These are phyloP conservation scores for Taenioides sp. DNA, from an alignment of 2,797 vertebrate species.

Conservation along the genomic window DNA sequence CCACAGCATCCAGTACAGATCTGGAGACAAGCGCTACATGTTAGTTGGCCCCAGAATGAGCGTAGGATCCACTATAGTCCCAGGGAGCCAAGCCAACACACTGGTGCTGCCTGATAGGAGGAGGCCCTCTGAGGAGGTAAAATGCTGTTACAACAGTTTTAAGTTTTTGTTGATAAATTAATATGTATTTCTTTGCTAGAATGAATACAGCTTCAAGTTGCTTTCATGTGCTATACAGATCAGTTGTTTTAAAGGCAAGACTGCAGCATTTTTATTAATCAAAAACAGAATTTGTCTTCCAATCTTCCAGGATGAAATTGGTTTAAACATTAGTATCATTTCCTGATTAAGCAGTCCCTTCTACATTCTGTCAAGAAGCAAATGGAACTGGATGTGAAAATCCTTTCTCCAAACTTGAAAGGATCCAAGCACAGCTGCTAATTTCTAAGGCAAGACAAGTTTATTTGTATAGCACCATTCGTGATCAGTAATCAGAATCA, in stretches of 20 bases:
- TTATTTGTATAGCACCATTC: too few relatives aligned
- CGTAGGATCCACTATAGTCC: constrained; percentile 50
- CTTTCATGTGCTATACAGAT: not conserved
- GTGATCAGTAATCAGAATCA: too few relatives aligned
- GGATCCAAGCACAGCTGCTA: too few relatives aligned
- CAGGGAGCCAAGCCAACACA: constrained; percentile 4
- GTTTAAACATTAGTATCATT: not conserved
- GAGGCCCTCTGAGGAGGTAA: constrained; percentile 15
- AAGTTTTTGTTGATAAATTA: not conserved
- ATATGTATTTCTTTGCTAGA: not conserved
- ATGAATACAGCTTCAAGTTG: not conserved
- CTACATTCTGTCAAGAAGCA: too few relatives aligned
- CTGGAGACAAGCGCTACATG: constrained; percentile 71
- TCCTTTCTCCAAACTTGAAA: too few relatives aligned
- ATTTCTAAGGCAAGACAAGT: too few relatives aligned
- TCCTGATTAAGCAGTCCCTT: too few relatives aligned
- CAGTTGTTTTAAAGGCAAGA: not conserved
- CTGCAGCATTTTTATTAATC: not conserved
- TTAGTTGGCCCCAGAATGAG: constrained; percentile 73
- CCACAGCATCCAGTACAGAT: constrained; percentile 60
- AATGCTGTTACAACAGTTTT: not conserved
- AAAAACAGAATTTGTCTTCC: not conserved
- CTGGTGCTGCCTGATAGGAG: not conserved
- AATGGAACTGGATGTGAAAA: too few relatives aligned
- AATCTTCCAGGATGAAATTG: not conserved